A percentile compares a stretch with the other conserved stretches of the same genome.
Evolutionary conservation across 1,140 invertebrate genomes (phyloP).

Genomic region (Papilio xuthus): DNA sequence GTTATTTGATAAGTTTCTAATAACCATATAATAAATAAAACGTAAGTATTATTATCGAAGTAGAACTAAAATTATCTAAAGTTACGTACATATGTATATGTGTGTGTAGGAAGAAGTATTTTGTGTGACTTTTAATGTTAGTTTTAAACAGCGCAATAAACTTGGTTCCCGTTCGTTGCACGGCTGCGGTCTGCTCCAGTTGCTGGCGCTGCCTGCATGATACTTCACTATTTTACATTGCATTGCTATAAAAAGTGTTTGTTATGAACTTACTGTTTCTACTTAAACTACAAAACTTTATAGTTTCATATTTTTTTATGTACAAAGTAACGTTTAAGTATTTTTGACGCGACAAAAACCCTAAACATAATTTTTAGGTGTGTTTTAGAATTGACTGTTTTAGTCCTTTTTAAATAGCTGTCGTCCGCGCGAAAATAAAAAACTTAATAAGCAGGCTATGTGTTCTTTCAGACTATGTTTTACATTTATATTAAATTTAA

Average conservation of each 20-base stretch:
- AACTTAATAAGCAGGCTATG: too few species aligned
- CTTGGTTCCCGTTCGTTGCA: neutral
- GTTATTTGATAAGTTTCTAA: neutral
- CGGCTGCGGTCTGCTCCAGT: neutral
- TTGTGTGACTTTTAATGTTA: constrained; percentile 7
- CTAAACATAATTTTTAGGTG: too few species aligned
- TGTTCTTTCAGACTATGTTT: too few species aligned
- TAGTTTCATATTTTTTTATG: neutral
- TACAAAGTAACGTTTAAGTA: too few species aligned
- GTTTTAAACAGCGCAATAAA: constrained; percentile 5
- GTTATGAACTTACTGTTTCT: neutral
- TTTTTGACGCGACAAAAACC: too few species aligned
- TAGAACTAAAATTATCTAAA: neutral
- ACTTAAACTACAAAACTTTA: neutral
- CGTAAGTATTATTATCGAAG: neutral
- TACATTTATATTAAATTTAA: too few species aligned
- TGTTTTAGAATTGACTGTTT: too few species aligned
- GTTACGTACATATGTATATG: neutral
- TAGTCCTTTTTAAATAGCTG: too few species aligned
- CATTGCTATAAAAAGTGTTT: constrained; percentile 12
- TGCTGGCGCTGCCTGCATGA: neutral
- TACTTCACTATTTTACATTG: constrained; percentile 14
- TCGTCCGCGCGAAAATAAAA: too few species aligned
- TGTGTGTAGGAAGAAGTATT: neutral
- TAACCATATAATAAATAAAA: neutral